phyloP scores from a whole-genome alignment of 2,797 vertebrate genomes.

The Microhierax caerulescens region DNA sequence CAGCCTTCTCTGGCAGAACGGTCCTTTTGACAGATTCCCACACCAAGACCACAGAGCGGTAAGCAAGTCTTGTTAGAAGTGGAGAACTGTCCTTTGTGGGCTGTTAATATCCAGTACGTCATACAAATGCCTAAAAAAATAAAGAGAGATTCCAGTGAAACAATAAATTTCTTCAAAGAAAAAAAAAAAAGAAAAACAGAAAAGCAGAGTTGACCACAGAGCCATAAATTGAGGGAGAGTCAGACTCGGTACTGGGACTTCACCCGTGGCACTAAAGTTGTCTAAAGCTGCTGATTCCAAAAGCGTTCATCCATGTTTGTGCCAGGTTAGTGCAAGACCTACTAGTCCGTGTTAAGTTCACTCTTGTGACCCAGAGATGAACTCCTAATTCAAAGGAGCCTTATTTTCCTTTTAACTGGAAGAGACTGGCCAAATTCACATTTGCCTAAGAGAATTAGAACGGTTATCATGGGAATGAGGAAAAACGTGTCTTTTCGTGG shows the following conservation, averaged over 20 bases:
- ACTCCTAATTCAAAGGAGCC: neutral
- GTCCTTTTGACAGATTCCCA: neutral
- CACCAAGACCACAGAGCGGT: fast-evolving
- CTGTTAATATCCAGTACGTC: neutral
- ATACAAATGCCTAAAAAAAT: neutral
- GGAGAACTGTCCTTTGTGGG: neutral
- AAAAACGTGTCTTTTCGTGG: neutral
- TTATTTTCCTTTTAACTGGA: neutral
- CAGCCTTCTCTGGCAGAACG: neutral
- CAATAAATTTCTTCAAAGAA: neutral
- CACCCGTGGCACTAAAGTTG: neutral
- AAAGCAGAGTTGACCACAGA: neutral
- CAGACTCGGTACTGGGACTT: neutral
- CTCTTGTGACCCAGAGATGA: neutral
- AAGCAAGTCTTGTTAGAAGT: neutral
- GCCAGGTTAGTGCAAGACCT: neutral
- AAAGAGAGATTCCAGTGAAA: neutral
- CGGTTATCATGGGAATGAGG: neutral
- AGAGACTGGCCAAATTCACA: neutral
- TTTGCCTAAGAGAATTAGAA: neutral
- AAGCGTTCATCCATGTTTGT: neutral
- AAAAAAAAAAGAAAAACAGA: too few species aligned
- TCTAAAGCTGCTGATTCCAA: neutral
- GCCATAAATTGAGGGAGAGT: neutral
- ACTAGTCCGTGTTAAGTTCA: neutral